A percentile compares a stretch with the other conserved stretches of the same genome.
These are phyloP conservation scores for Pangasius djambal DNA, from an alignment of 2,797 vertebrate genomes.

Conservation along the genomic window DNA sequence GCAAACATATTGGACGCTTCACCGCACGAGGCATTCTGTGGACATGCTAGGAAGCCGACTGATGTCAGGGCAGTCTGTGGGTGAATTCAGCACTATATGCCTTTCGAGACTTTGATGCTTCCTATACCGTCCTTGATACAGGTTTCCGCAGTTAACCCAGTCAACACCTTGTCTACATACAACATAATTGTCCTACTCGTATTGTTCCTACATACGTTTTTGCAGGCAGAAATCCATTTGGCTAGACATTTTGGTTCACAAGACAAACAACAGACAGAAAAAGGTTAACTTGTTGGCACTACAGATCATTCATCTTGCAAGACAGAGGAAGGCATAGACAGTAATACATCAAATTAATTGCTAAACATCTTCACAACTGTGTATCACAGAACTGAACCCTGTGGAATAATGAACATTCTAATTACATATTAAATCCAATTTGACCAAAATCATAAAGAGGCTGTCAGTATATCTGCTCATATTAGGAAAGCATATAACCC, in stretches of 20 bases:
- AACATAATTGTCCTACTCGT: conserved; percentile 54
- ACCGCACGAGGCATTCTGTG: conserved; percentile 71
- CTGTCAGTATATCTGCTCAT: conserved; percentile 27
- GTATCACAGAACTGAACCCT: conserved; percentile 57
- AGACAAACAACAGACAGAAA: conserved; percentile 71
- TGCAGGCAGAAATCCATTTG: conserved; percentile 72
- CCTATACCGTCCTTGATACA: conserved; percentile 51
- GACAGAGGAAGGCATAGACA: conserved; percentile 79
- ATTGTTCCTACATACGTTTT: conserved; percentile 52
- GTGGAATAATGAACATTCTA: conserved; percentile 35
- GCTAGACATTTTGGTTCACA: conserved; percentile 72
- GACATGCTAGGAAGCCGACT: conserved; percentile 72
- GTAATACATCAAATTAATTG: conserved; percentile 70
- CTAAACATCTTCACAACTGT: conserved; percentile 61
- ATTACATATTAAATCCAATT: conserved; percentile 32
- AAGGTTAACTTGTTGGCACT: conserved; percentile 75
- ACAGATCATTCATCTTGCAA: conserved; percentile 78
- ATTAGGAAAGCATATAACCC: conserved; percentile 56
- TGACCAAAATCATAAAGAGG: conserved; percentile 49
- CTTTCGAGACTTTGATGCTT: conserved; percentile 31
- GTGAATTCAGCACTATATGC: conserved; percentile 56
- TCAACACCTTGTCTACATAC: conserved; percentile 62
- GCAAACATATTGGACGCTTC: conserved; percentile 70
- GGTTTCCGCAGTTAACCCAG: conserved; percentile 41
- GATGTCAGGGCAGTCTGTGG: conserved; percentile 62